Conservation (phyloP, 2,797 vertebrate species). For the Coendou prehensilis region DNA sequence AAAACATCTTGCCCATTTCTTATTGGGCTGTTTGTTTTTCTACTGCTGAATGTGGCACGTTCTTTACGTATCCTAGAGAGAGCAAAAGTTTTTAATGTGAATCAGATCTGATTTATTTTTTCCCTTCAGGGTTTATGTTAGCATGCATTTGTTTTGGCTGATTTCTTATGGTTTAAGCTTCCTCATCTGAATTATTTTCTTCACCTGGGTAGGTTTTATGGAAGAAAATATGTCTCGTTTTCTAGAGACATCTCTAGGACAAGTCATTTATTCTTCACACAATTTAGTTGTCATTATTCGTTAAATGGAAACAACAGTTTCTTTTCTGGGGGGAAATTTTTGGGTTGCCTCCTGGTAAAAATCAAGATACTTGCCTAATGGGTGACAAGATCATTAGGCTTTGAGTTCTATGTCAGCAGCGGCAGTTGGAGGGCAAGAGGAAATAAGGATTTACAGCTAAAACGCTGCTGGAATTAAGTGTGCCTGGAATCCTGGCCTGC, state of each 20-base stretch:
- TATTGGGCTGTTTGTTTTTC: background rate
- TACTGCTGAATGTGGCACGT: background rate
- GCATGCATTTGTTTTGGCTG: slow-evolving; percentile 39
- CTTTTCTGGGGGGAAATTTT: background rate
- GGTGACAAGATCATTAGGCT: background rate
- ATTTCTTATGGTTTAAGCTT: background rate
- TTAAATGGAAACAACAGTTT: background rate
- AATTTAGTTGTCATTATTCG: background rate
- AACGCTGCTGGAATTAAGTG: background rate
- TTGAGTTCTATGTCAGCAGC: background rate
- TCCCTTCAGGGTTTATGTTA: background rate
- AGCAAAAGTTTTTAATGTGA: background rate
- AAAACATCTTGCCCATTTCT: slow-evolving; percentile 28
- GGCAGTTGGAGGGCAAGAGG: background rate
- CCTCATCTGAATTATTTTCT: slow-evolving; percentile 35
- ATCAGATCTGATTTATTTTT: background rate
- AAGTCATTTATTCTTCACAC: background rate
- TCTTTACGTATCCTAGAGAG: background rate
- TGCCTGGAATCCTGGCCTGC: background rate
- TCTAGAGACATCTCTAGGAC: background rate
- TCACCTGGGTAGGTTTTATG: background rate
- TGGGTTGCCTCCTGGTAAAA: slow-evolving; percentile 13
- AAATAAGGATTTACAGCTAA: background rate
- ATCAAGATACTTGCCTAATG: background rate
- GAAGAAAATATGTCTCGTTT: background rate